Percentiles rank a stretch among this genome's conserved stretches.
These are phyloP conservation scores for Cephonodes hylas DNA, from an alignment of 2,888 invertebrate genomes.

Conservation along the genomic window DNA sequence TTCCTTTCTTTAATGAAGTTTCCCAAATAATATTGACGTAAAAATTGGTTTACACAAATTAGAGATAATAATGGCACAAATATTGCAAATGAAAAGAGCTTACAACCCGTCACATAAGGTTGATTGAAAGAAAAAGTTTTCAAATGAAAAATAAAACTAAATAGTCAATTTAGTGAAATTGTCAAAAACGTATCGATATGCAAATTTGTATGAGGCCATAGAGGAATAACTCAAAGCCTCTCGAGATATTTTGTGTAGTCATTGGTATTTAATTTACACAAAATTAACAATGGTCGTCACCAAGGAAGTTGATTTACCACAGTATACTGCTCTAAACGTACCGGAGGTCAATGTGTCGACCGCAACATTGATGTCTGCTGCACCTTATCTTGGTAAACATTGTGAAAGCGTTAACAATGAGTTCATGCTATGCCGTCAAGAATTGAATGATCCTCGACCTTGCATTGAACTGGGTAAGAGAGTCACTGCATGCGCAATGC, in stretches of 20 bases:
- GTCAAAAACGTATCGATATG: too few relatives aligned
- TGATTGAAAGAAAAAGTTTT: too few relatives aligned
- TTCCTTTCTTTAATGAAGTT: too few relatives aligned
- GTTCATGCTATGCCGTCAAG: constrained; percentile 93
- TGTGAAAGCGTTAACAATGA: constrained; percentile 96
- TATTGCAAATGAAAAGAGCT: too few relatives aligned
- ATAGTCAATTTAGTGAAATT: background rate
- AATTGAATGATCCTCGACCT: constrained; percentile 89
- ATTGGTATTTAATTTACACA: too few relatives aligned
- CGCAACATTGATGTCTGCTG: constrained; percentile 90
- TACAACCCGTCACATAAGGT: too few relatives aligned
- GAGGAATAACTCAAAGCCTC: too few relatives aligned
- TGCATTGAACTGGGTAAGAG: constrained; percentile 93
- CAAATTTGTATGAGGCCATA: too few relatives aligned
- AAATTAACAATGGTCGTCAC: constrained; percentile 59
- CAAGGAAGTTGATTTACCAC: constrained; percentile 85
- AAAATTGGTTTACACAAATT: too few relatives aligned
- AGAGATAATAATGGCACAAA: too few relatives aligned
- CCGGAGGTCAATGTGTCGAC: constrained; percentile 86
- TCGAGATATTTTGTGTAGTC: too few relatives aligned
- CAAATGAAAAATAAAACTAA: background rate
- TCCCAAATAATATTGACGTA: too few relatives aligned
- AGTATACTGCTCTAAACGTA: constrained; percentile 78
- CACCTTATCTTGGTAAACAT: constrained; percentile 93
- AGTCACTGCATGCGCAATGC: constrained; percentile 92